These are phyloP conservation scores for Myripristis murdjan DNA, from an alignment of 2,797 vertebrate species.

Conservation along the genomic window DNA sequence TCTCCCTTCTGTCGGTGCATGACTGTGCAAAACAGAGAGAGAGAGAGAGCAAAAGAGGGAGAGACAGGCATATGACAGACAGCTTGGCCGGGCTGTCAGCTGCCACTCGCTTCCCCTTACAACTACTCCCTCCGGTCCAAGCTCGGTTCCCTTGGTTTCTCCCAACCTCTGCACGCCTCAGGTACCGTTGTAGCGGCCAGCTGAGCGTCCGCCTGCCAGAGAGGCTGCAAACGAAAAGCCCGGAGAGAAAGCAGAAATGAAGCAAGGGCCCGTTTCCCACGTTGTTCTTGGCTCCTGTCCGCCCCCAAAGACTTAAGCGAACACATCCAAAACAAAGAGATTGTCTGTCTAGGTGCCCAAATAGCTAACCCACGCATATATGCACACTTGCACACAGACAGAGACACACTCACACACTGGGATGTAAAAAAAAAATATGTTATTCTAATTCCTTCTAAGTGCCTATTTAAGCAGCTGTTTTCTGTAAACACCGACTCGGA, in stretches of 20 bases:
- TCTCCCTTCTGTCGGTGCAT: not conserved
- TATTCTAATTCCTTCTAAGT: slow-evolving; percentile 79
- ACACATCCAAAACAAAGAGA: slow-evolving; percentile 87
- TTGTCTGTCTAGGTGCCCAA: slow-evolving; percentile 85
- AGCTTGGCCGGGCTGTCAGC: slow-evolving; percentile 62
- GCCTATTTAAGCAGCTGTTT: slow-evolving; percentile 83
- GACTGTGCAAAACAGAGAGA: slow-evolving; percentile 28
- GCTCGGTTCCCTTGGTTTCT: slow-evolving; percentile 35
- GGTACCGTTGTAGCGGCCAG: slow-evolving; percentile 65
- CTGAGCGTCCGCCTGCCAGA: slow-evolving; percentile 63
- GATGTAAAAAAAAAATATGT: slow-evolving; percentile 70
- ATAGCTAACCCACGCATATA: slow-evolving; percentile 74
- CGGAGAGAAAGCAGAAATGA: slow-evolving; percentile 71
- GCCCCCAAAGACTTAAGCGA: slow-evolving; percentile 74
- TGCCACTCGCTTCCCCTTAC: slow-evolving; percentile 63
- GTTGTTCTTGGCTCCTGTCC: slow-evolving; percentile 82
- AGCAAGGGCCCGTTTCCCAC: slow-evolving; percentile 77
- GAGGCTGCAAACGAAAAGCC: slow-evolving; percentile 63
- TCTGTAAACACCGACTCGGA: slow-evolving; percentile 76
- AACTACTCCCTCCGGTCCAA: slow-evolving; percentile 42
- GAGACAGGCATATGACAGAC: slow-evolving; percentile 47
- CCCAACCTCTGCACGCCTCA: slow-evolving; percentile 56
- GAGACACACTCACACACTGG: slow-evolving; percentile 66
- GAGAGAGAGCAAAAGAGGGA: slow-evolving; percentile 29
- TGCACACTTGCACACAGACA: slow-evolving; percentile 61